phyloP scores from a whole-genome alignment of 64 coral and sea anemone species.

The Pachyseris speciosa region DNA sequence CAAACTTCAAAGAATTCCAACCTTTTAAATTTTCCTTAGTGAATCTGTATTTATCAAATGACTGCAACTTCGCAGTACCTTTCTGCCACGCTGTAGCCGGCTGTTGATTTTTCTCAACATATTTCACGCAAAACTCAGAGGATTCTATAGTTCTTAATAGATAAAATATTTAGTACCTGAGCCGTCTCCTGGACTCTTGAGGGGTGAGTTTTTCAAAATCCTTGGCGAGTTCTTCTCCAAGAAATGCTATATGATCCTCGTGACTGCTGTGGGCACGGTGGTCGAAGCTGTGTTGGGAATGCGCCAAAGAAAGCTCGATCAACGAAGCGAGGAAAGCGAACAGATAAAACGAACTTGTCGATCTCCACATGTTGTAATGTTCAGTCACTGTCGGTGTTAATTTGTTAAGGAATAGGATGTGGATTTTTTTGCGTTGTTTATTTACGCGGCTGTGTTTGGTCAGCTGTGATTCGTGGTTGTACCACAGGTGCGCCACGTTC shows the following conservation, averaged over 20 bases:
- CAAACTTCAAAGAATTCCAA: too few relatives aligned
- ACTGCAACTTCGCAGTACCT: too few relatives aligned
- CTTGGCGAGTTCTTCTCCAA: constrained; percentile 83
- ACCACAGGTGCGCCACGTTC: constrained; percentile 45
- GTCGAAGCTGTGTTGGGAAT: constrained; percentile 68
- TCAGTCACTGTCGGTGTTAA: neutral
- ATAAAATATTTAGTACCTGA: constrained; percentile 82
- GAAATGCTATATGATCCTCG: constrained; percentile 85
- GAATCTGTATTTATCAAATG: too few relatives aligned
- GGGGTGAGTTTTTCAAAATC: constrained; percentile 90
- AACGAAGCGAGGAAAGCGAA: neutral
- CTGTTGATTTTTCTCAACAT: too few relatives aligned
- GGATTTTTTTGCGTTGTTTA: constrained; percentile 4
- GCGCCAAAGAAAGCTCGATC: neutral
- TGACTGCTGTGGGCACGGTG: constrained; percentile 52
- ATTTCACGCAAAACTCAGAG: too few relatives aligned
- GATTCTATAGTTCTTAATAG: neutral
- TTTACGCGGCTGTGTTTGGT: neutral
- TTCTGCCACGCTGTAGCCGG: too few relatives aligned
- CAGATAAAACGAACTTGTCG: neutral
- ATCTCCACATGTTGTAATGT: neutral
- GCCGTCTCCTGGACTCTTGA: constrained; percentile 81
- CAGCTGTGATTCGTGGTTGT: constrained; percentile 31
- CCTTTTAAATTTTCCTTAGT: too few relatives aligned
- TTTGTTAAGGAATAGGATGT: neutral